phyloP scores from a whole-genome alignment of 2,888 invertebrate genomes.

The Cheiracanthium punctorium region DNA sequence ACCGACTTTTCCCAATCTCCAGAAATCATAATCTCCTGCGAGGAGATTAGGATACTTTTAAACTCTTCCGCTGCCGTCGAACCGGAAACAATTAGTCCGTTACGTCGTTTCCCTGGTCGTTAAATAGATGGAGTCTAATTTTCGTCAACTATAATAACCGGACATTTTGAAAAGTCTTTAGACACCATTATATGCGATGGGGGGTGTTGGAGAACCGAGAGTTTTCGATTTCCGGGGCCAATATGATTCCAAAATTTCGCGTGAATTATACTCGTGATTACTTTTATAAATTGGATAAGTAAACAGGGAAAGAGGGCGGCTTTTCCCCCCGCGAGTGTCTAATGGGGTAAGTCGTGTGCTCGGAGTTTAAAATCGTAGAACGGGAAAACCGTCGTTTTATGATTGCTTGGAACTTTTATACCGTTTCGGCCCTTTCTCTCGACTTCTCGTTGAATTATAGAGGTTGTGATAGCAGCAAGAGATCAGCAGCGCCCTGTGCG shows the following conservation, averaged over 20 bases:
- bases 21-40: constrained; percentile 57
- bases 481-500: background rate
- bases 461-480: background rate
- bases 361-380: constrained; percentile 50
- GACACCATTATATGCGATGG: constrained; percentile 67
- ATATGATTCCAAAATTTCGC: constrained; percentile 64
- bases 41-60: constrained; percentile 58
- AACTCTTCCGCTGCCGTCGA: constrained; percentile 58
- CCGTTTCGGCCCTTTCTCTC: constrained; percentile 42
- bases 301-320: background rate
- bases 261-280: constrained; percentile 63
- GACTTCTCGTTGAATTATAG: background rate
- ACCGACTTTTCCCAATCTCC: constrained; percentile 24
- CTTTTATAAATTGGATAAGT: constrained; percentile 65
- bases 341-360: constrained; percentile 15
- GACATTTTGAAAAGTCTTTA: constrained; percentile 69
- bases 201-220: constrained; percentile 51
- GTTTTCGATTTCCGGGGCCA: constrained; percentile 65
- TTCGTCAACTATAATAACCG: constrained; percentile 69
- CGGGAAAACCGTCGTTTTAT: constrained; percentile 51
- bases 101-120: constrained; percentile 56
- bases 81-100: constrained; percentile 64
- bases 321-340: background rate
- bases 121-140: constrained; percentile 65
- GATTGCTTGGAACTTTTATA: no score